Base-by-base conservation (phyloP, 2,797 vertebrate species). In the Cyclura pinguis region DNA sequence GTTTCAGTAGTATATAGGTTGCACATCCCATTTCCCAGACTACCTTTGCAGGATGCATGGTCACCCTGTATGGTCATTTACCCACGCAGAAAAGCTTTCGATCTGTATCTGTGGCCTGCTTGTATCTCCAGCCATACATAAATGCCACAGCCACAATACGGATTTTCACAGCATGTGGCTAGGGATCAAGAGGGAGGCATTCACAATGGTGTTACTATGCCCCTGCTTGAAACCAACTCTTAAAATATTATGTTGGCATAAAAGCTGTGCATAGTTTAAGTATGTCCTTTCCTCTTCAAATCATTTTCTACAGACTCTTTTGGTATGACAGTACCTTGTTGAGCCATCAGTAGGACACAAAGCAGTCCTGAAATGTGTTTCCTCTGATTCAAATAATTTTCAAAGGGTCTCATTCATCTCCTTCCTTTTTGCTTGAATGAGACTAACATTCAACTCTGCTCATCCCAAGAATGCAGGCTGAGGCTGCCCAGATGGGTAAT, bases 321-420 rank as follows among this genome's bases (percentile, higher is more conserved):
- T 50, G 5, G 59, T 93, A 50, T 92, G 93, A 95, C 96, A 82
- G 50, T 82, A 1, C 88, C 89, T 90, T 91, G 86, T 93, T 85
- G 91, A 93, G 93, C 82, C 72, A 91, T 85, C 55, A 85, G 74
- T 7, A 67, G 47, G n/a, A 69, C 35, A 83, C 73, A 81, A 42
- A 77, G 84, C 0, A 4, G 85, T 76, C 93, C 77, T 91, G 94
- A 93, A 86, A 93, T 27, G 91, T 12, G 42, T 89, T 96, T 97
- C 95, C 92, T 42, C 85, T 0, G 0, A 95, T 95, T 96, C 89
- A 94, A 87, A 52, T 29, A 0, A 0, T 59, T 83, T 91, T 83
- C 92, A 93, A 91, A 90, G 88, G 73, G n/a, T 78, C 92, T 89
- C 89, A 89, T 92, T 94, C 94, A 93, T 89, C 57, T 89, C 78